Percentiles rank a stretch among this genome's conserved stretches.
Conservation (phyloP, 2,113 vertebrate species). For the Siphamia tubifer region DNA sequence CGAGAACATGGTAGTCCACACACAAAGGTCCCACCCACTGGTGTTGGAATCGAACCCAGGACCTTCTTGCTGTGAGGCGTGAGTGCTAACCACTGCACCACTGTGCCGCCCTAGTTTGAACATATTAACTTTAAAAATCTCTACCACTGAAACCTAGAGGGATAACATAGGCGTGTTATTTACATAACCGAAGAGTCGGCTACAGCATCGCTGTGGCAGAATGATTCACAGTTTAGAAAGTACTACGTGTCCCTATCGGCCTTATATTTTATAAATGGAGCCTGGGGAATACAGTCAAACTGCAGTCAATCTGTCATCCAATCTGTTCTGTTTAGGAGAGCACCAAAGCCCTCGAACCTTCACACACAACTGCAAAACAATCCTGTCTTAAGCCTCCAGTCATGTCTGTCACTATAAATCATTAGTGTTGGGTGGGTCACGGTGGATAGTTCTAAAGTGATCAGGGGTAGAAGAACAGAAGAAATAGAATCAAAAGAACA, state of each 20-base stretch:
- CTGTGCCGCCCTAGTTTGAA: no score
- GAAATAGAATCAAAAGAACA: no score
- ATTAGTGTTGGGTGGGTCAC: not conserved
- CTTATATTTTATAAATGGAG: slow-evolving; percentile 37
- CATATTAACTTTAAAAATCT: no score
- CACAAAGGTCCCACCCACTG: no score
- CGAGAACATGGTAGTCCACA: no score
- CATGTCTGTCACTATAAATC: not conserved
- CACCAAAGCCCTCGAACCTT: slow-evolving; percentile 36
- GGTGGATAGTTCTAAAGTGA: no score
- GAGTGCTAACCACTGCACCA: no score
- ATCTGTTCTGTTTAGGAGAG: slow-evolving; percentile 39
- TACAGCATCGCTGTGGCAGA: not conserved
- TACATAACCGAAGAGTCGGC: slow-evolving; percentile 27
- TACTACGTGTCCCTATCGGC: slow-evolving; percentile 8
- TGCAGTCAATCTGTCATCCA: slow-evolving; percentile 58
- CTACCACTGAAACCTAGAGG: slow-evolving; percentile 2
- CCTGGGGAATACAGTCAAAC: slow-evolving; percentile 24
- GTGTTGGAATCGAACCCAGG: no score
- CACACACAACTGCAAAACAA: slow-evolving; percentile 25
- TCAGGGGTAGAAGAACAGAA: no score
- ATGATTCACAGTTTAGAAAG: slow-evolving; percentile 21
- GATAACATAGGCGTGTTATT: slow-evolving; percentile 1
- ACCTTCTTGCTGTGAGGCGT: no score
- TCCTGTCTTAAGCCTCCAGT: slow-evolving; percentile 23